Evolutionary conservation across 1,140 invertebrate species (phyloP).

Genomic region (Achroia grisella): DNA sequence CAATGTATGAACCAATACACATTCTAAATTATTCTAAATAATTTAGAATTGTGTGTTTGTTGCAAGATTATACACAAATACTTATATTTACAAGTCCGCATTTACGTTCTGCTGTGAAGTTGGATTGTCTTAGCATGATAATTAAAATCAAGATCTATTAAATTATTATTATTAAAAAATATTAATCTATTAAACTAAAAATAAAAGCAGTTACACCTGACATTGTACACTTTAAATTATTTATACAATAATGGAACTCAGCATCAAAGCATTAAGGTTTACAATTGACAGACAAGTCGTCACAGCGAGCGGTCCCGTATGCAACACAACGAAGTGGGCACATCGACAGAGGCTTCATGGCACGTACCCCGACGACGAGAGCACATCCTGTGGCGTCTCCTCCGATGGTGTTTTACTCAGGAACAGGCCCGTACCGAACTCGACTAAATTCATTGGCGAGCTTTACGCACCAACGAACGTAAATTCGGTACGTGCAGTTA

Average conservation of each 20-base stretch:
- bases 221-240: neutral
- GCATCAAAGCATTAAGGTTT: slow-evolving; percentile 4
- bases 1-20: too few relatives aligned
- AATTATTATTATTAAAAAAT: too few relatives aligned
- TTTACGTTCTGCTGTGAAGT: too few relatives aligned
- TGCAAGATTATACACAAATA: too few relatives aligned
- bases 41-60: too few relatives aligned
- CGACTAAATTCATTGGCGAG: slow-evolving; percentile 92
- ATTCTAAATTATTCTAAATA: too few relatives aligned
- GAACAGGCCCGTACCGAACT: slow-evolving; percentile 90
- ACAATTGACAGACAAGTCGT: slow-evolving; percentile 2
- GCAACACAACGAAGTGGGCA: slow-evolving; percentile 43
- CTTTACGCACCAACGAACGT: slow-evolving; percentile 52
- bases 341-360: slow-evolving; percentile 27
- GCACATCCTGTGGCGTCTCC: slow-evolving; percentile 74
- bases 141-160: too few relatives aligned
- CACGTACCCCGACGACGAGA: slow-evolving; percentile 65
- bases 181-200: too few relatives aligned
- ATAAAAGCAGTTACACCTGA: too few relatives aligned
- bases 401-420: slow-evolving; percentile 90
- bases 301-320: slow-evolving; percentile 10
- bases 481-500: slow-evolving; percentile 26
- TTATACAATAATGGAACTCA: neutral
- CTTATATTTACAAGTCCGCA: too few relatives aligned
- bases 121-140: too few relatives aligned